Conservation (phyloP, 2,888 invertebrate species). For the Orthosia cruda region DNA sequence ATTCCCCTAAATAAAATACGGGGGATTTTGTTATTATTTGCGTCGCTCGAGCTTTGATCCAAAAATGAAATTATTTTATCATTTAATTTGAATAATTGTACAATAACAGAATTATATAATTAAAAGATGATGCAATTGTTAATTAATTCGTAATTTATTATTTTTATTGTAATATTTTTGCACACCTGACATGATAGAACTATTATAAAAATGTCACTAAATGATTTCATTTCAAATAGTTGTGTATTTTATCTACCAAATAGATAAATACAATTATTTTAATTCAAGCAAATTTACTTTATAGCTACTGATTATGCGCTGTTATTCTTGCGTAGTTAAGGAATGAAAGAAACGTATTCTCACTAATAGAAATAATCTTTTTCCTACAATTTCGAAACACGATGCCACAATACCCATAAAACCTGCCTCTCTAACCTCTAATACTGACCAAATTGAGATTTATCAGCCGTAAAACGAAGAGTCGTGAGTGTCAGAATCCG, state of each 20-base stretch:
- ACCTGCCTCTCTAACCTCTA: not conserved
- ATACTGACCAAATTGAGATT: slow-evolving; percentile 14
- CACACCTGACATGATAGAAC: no score
- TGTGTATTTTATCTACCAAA: slow-evolving; percentile 2
- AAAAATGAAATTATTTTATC: slow-evolving; percentile 33
- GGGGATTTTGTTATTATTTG: slow-evolving; percentile 30
- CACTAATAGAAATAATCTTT: not conserved
- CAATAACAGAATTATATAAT: no score
- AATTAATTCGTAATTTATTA: no score
- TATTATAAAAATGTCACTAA: no score
- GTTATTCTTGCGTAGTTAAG: not conserved
- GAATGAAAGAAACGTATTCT: not conserved
- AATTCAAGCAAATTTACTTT: not conserved
- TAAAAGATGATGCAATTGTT: no score
- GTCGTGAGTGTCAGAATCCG: not conserved
- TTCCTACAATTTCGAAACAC: not conserved
- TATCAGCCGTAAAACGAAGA: slow-evolving; percentile 14
- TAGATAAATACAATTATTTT: not conserved
- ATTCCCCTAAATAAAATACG: slow-evolving; percentile 44
- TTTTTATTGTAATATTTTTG: no score
- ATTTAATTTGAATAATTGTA: not conserved
- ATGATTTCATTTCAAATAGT: slow-evolving; percentile 5
- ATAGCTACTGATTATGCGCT: slow-evolving; percentile 3
- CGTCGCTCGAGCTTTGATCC: slow-evolving; percentile 25
- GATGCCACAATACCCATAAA: not conserved